These are phyloP conservation scores for Galerucella calmariensis DNA, from an alignment of 2,888 invertebrate genomes.

Conservation along the genomic window DNA sequence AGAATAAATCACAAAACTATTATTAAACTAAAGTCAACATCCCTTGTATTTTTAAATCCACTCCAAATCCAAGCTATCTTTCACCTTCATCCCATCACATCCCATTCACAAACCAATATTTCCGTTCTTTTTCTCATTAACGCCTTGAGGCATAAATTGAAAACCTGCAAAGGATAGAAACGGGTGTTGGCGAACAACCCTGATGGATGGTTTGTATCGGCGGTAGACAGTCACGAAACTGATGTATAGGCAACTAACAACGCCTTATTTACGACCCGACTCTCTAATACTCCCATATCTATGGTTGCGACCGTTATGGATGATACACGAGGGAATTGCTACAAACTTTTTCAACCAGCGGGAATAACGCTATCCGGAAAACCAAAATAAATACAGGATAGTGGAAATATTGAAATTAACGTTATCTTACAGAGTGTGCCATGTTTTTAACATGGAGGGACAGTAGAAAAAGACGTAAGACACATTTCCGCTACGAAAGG, in stretches of 20 bases:
- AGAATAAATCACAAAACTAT: too few species aligned
- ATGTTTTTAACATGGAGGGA: too few species aligned
- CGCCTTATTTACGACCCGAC: conserved; percentile 59
- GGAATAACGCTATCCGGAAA: conserved; percentile 30
- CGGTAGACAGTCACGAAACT: conserved; percentile 58
- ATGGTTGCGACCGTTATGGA: conserved; percentile 59
- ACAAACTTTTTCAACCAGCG: conserved; percentile 31
- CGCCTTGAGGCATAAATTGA: conserved; percentile 22
- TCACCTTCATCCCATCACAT: neutral
- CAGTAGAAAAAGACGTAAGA: too few species aligned
- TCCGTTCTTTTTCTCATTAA: conserved; percentile 1
- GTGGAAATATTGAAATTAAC: conserved; percentile 5
- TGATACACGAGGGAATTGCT: conserved; percentile 55
- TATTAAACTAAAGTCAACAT: too few species aligned
- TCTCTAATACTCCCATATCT: conserved; percentile 59
- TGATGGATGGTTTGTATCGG: conserved; percentile 64
- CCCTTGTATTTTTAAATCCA: neutral
- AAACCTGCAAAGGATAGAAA: conserved; percentile 40
- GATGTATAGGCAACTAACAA: conserved; percentile 56
- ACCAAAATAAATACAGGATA: neutral
- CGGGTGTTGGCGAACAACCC: conserved; percentile 39
- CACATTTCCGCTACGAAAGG: too few species aligned
- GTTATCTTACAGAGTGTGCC: too few species aligned
- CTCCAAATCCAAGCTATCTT: neutral
- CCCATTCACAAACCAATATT: conserved; percentile 7